Evolutionary conservation across 2,113 vertebrate species (phyloP).

Genomic region (Otolemur garnettii): DNA sequence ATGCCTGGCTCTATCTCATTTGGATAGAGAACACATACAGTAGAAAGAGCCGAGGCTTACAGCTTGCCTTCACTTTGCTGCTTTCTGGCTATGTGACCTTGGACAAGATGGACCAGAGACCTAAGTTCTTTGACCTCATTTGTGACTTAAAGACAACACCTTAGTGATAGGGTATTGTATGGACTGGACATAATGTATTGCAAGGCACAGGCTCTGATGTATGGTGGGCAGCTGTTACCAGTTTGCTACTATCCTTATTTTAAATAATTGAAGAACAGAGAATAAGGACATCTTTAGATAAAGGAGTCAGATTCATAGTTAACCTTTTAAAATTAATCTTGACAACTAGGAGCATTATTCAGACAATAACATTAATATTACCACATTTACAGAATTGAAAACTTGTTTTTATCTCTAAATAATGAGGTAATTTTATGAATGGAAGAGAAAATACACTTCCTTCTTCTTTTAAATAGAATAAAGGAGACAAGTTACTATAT

Average conservation of each 20-base stretch:
- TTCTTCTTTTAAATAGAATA: not conserved
- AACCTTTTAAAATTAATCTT: not conserved
- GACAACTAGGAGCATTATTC: not conserved
- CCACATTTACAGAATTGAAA: too few relatives aligned
- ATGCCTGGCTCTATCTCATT: not conserved
- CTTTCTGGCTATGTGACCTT: accelerated
- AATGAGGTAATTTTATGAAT: not conserved
- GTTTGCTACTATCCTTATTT: not conserved
- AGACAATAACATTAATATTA: not conserved
- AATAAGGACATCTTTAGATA: not conserved
- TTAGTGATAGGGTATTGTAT: accelerated
- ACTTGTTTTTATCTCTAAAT: not conserved
- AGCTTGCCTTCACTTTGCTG: accelerated
- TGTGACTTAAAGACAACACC: accelerated
- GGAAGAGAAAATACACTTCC: not conserved
- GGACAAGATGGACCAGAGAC: not conserved
- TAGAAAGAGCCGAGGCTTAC: too few relatives aligned
- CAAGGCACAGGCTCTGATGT: not conserved
- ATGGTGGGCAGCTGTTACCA: accelerated
- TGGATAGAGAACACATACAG: not conserved
- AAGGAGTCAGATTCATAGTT: not conserved
- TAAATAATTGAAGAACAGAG: not conserved
- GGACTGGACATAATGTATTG: accelerated
- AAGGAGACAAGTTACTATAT: not conserved
- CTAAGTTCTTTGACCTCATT: not conserved